Evolutionary conservation across 2,888 invertebrate genomes (phyloP).

Genomic region (Spicauda simplicius): DNA sequence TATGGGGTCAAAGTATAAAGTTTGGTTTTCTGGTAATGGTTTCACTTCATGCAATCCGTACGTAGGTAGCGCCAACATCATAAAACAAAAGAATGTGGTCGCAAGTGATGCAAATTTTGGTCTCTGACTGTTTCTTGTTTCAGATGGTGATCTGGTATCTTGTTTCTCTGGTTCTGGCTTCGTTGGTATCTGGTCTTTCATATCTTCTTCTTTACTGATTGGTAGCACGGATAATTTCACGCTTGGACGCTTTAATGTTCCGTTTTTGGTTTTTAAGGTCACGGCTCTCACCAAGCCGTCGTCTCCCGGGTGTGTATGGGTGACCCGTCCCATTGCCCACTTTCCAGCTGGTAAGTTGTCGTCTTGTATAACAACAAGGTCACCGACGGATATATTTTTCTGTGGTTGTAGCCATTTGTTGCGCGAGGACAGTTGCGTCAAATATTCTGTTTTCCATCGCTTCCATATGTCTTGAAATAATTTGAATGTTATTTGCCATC

Average conservation of each 20-base stretch:
- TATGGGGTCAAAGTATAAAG: slow-evolving; percentile 27
- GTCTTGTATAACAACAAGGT: slow-evolving; percentile 40
- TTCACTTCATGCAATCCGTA: not conserved
- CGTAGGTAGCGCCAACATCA: slow-evolving; percentile 12
- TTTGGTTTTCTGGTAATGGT: slow-evolving; percentile 12
- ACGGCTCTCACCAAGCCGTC: slow-evolving; percentile 38
- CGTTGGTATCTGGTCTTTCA: too few relatives aligned
- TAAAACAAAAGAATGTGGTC: not conserved
- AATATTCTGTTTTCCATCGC: slow-evolving; percentile 37
- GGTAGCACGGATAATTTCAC: slow-evolving; percentile 34
- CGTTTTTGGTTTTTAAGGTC: slow-evolving; percentile 37
- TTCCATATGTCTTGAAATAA: slow-evolving; percentile 36
- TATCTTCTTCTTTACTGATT: slow-evolving; percentile 3
- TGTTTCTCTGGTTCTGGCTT: slow-evolving; percentile 3
- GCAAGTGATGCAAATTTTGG: not conserved
- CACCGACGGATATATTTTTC: slow-evolving; percentile 31
- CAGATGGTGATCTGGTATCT: slow-evolving; percentile 17
- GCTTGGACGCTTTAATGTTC: slow-evolving; percentile 32
- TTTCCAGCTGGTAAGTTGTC: slow-evolving; percentile 40
- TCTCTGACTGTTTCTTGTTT: slow-evolving; percentile 2
- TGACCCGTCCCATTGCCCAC: slow-evolving; percentile 39
- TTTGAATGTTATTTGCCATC: slow-evolving; percentile 33
- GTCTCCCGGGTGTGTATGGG: slow-evolving; percentile 34
- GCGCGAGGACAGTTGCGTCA: slow-evolving; percentile 27
- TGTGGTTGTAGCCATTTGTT: slow-evolving; percentile 28